Evolutionary conservation across 2,113 vertebrate genomes (phyloP).

Genomic region (Mungos mungo): DNA sequence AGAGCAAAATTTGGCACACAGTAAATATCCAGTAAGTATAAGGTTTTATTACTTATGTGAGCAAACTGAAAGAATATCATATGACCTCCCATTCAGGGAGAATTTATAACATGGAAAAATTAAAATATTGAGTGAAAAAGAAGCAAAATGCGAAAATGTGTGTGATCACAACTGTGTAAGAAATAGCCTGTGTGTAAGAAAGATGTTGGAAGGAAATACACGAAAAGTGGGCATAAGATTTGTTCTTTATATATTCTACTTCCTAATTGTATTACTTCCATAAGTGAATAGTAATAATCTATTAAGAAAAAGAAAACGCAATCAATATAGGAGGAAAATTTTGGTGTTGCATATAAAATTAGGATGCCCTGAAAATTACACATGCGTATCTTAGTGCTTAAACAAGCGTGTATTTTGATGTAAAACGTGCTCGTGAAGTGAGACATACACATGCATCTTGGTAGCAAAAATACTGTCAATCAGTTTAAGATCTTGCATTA

Average conservation of each 20-base stretch:
- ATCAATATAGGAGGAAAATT: background rate
- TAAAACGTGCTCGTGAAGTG: background rate
- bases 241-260: background rate
- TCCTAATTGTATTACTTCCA: background rate
- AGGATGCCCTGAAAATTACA: background rate
- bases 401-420: background rate
- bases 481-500: background rate
- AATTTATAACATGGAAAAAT: background rate
- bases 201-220: background rate
- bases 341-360: background rate
- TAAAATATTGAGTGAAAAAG: background rate
- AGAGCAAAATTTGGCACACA: background rate
- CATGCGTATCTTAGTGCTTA: background rate
- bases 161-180: background rate
- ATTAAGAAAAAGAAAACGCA: background rate
- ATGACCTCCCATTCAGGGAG: background rate
- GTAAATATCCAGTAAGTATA: background rate
- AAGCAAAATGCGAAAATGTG: background rate
- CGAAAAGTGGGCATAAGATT: background rate
- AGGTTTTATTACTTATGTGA: background rate
- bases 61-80: background rate
- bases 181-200: conserved; percentile 3
- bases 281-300: conserved; percentile 20
- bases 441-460: background rate
- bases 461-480: background rate